phyloP scores from a whole-genome alignment of 2,888 invertebrate species.

The Lycaena phlaeas region DNA sequence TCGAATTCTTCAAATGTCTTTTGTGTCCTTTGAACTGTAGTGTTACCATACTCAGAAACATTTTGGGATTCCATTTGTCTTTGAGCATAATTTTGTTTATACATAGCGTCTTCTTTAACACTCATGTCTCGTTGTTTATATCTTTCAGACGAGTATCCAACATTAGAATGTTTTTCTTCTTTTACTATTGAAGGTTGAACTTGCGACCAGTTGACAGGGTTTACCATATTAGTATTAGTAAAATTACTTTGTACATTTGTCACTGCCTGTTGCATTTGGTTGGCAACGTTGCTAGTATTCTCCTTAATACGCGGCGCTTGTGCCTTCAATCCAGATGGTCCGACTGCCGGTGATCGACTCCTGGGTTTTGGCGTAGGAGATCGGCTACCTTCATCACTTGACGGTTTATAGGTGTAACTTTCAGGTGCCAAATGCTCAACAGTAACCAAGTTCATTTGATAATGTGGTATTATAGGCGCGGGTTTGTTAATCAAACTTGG shows the following conservation, averaged over 20 bases:
- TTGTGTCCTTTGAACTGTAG: constrained; percentile 76
- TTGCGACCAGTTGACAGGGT: constrained; percentile 36
- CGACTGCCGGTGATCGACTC: constrained; percentile 79
- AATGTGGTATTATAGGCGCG: constrained; percentile 82
- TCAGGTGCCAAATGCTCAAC: constrained; percentile 76
- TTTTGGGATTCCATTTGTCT: constrained; percentile 63
- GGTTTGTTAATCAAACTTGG: constrained; percentile 83
- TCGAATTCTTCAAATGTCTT: constrained; percentile 80
- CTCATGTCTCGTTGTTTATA: constrained; percentile 50
- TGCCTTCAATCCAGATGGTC: constrained; percentile 77
- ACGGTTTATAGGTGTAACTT: constrained; percentile 74
- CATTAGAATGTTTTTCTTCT: constrained; percentile 61
- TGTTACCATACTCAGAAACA: constrained; percentile 65
- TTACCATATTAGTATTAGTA: constrained; percentile 2
- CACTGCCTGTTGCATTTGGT: constrained; percentile 16
- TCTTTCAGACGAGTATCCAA: constrained; percentile 61
- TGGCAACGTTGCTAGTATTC: constrained; percentile 36
- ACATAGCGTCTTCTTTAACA: constrained; percentile 48
- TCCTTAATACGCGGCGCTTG: constrained; percentile 77
- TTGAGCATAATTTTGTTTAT: constrained; percentile 54
- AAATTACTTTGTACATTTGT: constrained; percentile 12
- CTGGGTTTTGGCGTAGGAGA: constrained; percentile 78
- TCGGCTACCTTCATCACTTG: constrained; percentile 71
- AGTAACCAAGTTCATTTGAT: constrained; percentile 84
- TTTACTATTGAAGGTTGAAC: constrained; percentile 59